Evolutionary conservation across 2,797 vertebrate species (phyloP).

Genomic region (Garrulus glandarius): DNA sequence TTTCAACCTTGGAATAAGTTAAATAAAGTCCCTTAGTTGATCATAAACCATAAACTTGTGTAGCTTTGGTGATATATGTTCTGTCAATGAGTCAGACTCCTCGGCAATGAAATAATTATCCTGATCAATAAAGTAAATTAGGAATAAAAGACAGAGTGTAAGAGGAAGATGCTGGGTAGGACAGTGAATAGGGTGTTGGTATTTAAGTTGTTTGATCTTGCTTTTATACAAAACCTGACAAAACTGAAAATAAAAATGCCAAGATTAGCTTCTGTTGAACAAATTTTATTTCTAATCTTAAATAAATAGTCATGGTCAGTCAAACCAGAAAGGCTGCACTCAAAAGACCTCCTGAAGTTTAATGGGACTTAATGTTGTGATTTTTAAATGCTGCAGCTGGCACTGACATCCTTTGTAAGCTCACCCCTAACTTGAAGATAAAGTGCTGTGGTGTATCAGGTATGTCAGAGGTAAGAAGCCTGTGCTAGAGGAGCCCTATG

Average conservation of each 20-base stretch:
- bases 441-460: background rate
- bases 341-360: background rate
- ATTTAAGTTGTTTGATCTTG: background rate
- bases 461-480: background rate
- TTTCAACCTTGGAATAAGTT: conserved; percentile 62
- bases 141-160: background rate
- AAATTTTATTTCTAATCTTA: conserved; percentile 2
- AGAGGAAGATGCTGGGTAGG: background rate
- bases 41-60: conserved; percentile 27
- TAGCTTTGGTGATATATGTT: conserved; percentile 25
- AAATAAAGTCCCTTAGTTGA: conserved; percentile 37
- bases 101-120: conserved; percentile 27
- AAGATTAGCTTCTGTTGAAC: background rate
- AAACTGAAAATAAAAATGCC: background rate
- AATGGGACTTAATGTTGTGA: background rate
- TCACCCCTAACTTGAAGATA: background rate
- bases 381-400: background rate
- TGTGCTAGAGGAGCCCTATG: background rate
- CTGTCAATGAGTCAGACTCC: conserved; percentile 23
- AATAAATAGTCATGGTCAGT: background rate
- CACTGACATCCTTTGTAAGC: accelerated
- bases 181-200: background rate
- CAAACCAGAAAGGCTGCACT: background rate
- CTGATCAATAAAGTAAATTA: conserved; percentile 45
- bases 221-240: background rate